phyloP scores from a whole-genome alignment of 2,888 invertebrate genomes.

The Acanthosepion lycidas region DNA sequence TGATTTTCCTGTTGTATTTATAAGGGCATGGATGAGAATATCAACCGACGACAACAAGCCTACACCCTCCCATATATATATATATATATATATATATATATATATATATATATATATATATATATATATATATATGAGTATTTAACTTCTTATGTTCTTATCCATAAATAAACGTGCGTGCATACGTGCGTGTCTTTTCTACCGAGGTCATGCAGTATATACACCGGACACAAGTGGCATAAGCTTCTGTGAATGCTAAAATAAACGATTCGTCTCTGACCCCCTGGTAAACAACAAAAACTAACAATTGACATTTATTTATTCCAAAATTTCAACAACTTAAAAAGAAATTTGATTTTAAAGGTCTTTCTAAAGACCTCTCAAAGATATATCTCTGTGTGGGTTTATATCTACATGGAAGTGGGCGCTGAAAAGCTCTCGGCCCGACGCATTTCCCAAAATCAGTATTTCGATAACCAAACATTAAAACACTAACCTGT shows the following conservation, averaged over 20 bases:
- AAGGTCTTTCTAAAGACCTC: neutral
- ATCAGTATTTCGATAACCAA: no score
- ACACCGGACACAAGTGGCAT: neutral
- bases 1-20: no score
- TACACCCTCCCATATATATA: neutral
- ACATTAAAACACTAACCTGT: no score
- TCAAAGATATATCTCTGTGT: neutral
- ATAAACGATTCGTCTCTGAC: neutral
- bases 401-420: no score
- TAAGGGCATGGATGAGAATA: no score
- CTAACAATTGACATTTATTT: neutral
- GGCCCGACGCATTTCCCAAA: no score
- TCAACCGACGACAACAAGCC: no score
- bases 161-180: neutral
- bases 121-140: no score
- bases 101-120: neutral
- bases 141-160: neutral
- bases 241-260: neutral
- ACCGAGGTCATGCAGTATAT: neutral
- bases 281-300: neutral
- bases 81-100: neutral
- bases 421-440: no score
- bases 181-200: neutral
- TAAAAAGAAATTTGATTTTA: neutral
- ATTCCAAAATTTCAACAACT: neutral